phyloP scores from a whole-genome alignment of 2,113 vertebrate species.

The Vicugna pacos region DNA sequence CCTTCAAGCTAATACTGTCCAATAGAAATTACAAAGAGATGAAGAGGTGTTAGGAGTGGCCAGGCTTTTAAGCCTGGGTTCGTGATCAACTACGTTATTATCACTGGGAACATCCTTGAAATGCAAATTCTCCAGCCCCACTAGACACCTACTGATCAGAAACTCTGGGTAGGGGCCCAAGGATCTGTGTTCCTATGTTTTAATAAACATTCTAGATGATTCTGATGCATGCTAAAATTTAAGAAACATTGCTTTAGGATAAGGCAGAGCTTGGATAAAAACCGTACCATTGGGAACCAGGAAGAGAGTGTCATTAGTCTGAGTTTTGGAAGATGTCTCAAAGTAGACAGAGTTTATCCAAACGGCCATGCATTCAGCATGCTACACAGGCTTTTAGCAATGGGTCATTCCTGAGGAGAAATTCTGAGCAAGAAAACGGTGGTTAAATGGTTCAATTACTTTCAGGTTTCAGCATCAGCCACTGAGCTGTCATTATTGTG shows the following conservation, averaged over 20 bases:
- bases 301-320: background rate
- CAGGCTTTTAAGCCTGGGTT: background rate
- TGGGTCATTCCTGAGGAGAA: slow-evolving; percentile 66
- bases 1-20: background rate
- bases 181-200: background rate
- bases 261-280: slow-evolving; percentile 24
- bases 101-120: background rate
- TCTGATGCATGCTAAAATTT: background rate
- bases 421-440: slow-evolving; percentile 74
- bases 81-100: background rate
- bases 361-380: slow-evolving; percentile 31
- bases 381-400: slow-evolving; percentile 60
- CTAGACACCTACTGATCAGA: background rate
- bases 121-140: background rate
- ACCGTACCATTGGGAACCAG: background rate
- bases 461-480: slow-evolving; percentile 57
- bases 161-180: background rate
- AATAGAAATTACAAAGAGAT: background rate
- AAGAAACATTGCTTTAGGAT: background rate
- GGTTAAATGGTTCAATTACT: slow-evolving; percentile 80
- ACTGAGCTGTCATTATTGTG: slow-evolving; percentile 76
- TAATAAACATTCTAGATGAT: background rate
- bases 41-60: background rate
- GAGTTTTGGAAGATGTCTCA: slow-evolving; percentile 19
- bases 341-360: background rate